Evolutionary conservation across 2,888 invertebrate species (phyloP).

Genomic region (Thyatira batis): DNA sequence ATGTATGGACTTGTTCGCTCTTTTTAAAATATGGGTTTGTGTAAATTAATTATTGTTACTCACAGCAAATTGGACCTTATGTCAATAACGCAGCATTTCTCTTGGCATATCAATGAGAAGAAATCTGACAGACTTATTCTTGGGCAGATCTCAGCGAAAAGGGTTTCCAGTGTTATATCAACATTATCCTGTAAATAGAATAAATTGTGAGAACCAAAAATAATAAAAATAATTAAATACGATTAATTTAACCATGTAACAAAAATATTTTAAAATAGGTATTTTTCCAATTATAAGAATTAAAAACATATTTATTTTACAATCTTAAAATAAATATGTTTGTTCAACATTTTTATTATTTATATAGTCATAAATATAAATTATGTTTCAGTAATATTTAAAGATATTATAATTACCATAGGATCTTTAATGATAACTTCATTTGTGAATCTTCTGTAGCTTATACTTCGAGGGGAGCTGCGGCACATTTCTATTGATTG

Average conservation of each 20-base stretch:
- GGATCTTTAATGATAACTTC: conserved; percentile 65
- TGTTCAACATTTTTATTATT: too few relatives aligned
- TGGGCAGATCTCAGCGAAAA: conserved; percentile 89
- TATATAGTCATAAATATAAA: too few relatives aligned
- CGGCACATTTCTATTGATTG: conserved; percentile 93
- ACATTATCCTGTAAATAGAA: conserved; percentile 84
- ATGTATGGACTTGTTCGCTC: too few relatives aligned
- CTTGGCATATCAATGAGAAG: conserved; percentile 86
- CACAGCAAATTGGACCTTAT: conserved; percentile 75
- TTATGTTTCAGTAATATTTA: too few relatives aligned
- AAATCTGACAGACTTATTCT: conserved; percentile 94
- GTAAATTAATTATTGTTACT: too few relatives aligned
- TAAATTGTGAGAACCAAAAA: neutral
- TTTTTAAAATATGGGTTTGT: too few relatives aligned
- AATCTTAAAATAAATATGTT: too few relatives aligned
- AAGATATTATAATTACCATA: conserved; percentile 47
- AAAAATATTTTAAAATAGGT: too few relatives aligned
- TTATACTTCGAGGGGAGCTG: conserved; percentile 93
- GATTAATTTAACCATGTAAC: too few relatives aligned
- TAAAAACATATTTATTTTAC: too few relatives aligned
- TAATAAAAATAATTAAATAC: too few relatives aligned
- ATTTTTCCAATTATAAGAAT: too few relatives aligned
- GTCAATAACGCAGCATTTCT: conserved; percentile 77
- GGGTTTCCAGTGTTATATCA: conserved; percentile 85
- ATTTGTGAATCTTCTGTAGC: conserved; percentile 90